Evolutionary conservation across 2,113 vertebrate species (phyloP).

Genomic region (Anolis sagrei): DNA sequence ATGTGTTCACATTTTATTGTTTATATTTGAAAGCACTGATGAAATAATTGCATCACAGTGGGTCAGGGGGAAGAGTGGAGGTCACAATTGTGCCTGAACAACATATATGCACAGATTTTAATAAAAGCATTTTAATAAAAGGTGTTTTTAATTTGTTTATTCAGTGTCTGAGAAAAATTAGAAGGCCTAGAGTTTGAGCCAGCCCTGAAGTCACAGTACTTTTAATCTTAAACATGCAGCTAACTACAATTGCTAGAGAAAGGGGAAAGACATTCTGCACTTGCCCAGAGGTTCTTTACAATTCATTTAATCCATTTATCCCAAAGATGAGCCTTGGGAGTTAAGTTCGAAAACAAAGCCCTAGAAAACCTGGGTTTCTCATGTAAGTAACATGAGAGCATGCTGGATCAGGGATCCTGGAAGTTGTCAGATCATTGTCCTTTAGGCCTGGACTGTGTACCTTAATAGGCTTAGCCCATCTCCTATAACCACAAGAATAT

Average conservation of each 20-base stretch:
- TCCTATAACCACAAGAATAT: neutral
- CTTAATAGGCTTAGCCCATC: neutral
- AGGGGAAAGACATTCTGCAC: neutral
- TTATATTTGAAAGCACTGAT: constrained; percentile 42
- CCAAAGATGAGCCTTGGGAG: neutral
- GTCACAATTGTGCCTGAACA: neutral
- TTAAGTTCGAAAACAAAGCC: neutral
- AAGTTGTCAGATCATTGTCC: neutral
- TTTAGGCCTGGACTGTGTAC: too few species aligned
- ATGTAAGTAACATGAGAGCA: neutral
- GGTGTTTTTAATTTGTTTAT: neutral
- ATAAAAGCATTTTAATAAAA: neutral
- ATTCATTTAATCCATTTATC: neutral
- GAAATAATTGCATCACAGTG: constrained; percentile 9
- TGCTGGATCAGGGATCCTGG: too few species aligned
- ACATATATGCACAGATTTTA: neutral
- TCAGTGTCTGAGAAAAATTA: neutral
- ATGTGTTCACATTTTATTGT: constrained; percentile 45
- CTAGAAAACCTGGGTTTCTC: neutral
- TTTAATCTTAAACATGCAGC: neutral
- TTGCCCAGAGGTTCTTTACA: neutral
- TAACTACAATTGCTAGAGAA: neutral
- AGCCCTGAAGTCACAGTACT: neutral
- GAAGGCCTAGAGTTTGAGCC: neutral
- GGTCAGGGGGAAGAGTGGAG: neutral